Percentiles rank a stretch among this genome's conserved stretches.
phyloP scores from a whole-genome alignment of 2,888 invertebrate species.

The Ophonus ardosiacus region DNA sequence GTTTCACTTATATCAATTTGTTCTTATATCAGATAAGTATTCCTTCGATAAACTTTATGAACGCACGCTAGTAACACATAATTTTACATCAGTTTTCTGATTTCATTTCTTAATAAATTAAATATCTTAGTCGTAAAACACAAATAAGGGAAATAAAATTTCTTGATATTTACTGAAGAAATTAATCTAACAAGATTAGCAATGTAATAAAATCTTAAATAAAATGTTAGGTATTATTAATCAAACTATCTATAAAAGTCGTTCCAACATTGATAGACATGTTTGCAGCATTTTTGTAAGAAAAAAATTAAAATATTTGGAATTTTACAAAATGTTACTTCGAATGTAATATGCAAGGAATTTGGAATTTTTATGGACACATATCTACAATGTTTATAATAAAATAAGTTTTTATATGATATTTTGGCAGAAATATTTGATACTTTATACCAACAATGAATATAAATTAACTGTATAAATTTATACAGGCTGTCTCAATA shows the following conservation, averaged over 20 bases:
- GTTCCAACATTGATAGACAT: background rate
- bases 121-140: background rate
- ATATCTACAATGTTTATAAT: background rate
- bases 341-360: background rate
- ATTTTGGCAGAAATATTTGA: background rate
- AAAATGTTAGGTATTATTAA: background rate
- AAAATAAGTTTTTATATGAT: slow-evolving; percentile 17
- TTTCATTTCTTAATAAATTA: background rate
- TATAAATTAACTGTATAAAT: background rate
- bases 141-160: background rate
- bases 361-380: slow-evolving; percentile 14
- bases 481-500: no score
- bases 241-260: background rate
- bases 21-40: slow-evolving; percentile 24
- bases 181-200: background rate
- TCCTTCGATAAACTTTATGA: background rate
- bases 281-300: background rate
- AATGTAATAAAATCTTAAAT: slow-evolving; percentile 11
- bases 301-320: background rate
- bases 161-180: background rate
- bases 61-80: no score
- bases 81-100: no score
- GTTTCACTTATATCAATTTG: slow-evolving; percentile 26
- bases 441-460: background rate
- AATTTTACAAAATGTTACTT: slow-evolving; percentile 8